Evolutionary conservation across 2,888 invertebrate species (phyloP), one percentile per base, ranked within the genome.

Genomic region (Augiades crinisus): DNA sequence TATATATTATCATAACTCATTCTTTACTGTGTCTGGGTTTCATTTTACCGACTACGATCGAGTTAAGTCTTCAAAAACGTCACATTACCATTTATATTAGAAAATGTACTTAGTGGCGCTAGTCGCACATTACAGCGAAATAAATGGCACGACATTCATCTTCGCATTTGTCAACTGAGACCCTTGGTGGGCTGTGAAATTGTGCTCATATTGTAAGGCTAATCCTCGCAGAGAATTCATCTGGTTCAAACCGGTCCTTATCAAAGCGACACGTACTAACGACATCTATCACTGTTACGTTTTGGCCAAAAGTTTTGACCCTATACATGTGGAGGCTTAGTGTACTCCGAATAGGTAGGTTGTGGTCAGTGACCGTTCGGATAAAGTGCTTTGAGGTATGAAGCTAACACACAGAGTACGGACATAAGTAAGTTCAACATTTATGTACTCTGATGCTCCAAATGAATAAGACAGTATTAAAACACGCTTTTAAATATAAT

Each of bases 141-240:
- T 47, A 54, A 49, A 54, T 40, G 36, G 38, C n/a, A 37, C 36
- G 44, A 41, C 52, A 54, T 58, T 43, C 49, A 46, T 33, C 34
- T 33, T 7, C 45, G 40, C 40, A 56, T 56, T 56, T 59, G 53
- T 59, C 81, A 83, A 16, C 3, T 72, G 21, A 22, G 70, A 75
- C 80, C 76, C 80, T 72, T 75, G 74, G 72, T 76, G 36, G 34
- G 69, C 73, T 77, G 82, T 77, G 82, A 80, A 86, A 86, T 81
- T 79, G 81, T 81, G 75, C 85, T 87, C 84, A 84, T 85, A 85
- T 84, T 81, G 85, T 85, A 85, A 78, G 78, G 80, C 84, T 87
- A 85, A 87, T 86, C 86, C 85, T 74, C 75, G 62, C n/a, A 13
- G 70, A 65, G 75, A 77, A 85, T 85, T 86, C 84, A 82, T 86